phyloP scores from a whole-genome alignment of 2,797 vertebrate species.

The Danio choprae region DNA sequence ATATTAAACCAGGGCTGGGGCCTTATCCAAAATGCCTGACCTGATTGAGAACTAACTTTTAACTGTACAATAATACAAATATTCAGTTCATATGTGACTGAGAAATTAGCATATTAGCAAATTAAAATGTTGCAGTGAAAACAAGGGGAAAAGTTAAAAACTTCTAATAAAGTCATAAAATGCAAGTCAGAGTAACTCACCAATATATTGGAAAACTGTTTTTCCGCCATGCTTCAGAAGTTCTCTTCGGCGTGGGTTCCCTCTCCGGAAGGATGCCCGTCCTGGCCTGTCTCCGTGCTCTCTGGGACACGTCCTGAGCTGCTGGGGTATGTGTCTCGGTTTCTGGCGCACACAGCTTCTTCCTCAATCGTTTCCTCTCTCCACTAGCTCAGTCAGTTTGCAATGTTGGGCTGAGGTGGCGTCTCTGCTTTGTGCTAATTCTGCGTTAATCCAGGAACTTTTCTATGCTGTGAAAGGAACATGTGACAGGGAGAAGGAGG shows the following conservation, averaged over 20 bases:
- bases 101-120: background rate
- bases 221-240: slow-evolving; percentile 78
- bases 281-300: slow-evolving; percentile 67
- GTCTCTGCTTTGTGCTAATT: slow-evolving; percentile 80
- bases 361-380: slow-evolving; percentile 61
- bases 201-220: slow-evolving; percentile 80
- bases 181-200: slow-evolving; percentile 71
- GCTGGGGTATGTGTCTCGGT: slow-evolving; percentile 46
- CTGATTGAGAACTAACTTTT: background rate
- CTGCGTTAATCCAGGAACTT: slow-evolving; percentile 85
- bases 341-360: slow-evolving; percentile 52
- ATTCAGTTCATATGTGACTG: background rate
- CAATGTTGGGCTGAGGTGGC: slow-evolving; percentile 75
- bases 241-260: slow-evolving; percentile 60
- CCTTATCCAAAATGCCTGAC: slow-evolving; percentile 16
- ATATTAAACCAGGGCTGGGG: background rate
- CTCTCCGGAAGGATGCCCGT: slow-evolving; percentile 70
- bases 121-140: background rate
- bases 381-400: slow-evolving; percentile 62
- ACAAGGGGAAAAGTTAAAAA: no score
- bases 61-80: background rate
- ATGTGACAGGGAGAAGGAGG: slow-evolving; percentile 77
- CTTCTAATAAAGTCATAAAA: slow-evolving; percentile 33
- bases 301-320: slow-evolving; percentile 60
- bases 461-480: slow-evolving; percentile 84